These are phyloP conservation scores for Drosophila repletoides DNA, from an alignment of 1,140 invertebrate species.

Conservation along the genomic window DNA sequence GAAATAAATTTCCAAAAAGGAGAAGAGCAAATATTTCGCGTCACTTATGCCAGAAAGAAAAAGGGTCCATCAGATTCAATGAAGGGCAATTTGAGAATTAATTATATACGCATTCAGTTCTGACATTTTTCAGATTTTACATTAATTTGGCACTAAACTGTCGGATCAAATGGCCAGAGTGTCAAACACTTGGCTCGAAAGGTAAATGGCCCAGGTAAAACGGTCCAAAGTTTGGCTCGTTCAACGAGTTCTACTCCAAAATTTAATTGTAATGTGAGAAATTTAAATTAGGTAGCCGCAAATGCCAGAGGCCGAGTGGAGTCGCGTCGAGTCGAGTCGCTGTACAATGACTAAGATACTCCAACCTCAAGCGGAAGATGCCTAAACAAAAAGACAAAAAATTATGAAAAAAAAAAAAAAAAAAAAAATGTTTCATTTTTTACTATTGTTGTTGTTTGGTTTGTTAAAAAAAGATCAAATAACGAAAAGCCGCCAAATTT, in stretches of 20 bases:
- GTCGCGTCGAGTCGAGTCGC: slow-evolving; percentile 1
- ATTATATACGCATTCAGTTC: slow-evolving; percentile 58
- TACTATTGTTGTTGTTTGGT: slow-evolving; percentile 52
- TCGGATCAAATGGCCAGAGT: slow-evolving; percentile 34
- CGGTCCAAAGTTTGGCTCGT: slow-evolving; percentile 38
- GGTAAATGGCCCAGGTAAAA: slow-evolving; percentile 53
- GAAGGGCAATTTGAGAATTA: slow-evolving; percentile 60
- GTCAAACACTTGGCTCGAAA: slow-evolving; percentile 8
- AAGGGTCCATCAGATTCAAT: slow-evolving; percentile 45
- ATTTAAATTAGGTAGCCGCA: slow-evolving; percentile 78
- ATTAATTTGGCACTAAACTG: slow-evolving; percentile 76
- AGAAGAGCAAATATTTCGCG: slow-evolving; percentile 7
- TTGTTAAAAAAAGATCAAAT: slow-evolving; percentile 73
- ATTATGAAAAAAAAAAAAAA: slow-evolving; percentile 37
- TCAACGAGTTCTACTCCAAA: slow-evolving; percentile 55
- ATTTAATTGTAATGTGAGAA: slow-evolving; percentile 79
- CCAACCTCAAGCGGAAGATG: slow-evolving; percentile 66
- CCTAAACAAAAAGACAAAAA: slow-evolving; percentile 42
- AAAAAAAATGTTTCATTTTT: slow-evolving; percentile 65
- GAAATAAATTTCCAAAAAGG: too few relatives aligned
- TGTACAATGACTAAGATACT: slow-evolving; percentile 71
- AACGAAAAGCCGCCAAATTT: slow-evolving; percentile 73
- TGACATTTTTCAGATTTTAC: slow-evolving; percentile 70
- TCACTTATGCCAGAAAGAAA: slow-evolving; percentile 27
- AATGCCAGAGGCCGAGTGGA: too few relatives aligned